phyloP scores from a whole-genome alignment of 37 sponge, comb jelly and placozoan genomes.

The Mnemiopsis leidyi region DNA sequence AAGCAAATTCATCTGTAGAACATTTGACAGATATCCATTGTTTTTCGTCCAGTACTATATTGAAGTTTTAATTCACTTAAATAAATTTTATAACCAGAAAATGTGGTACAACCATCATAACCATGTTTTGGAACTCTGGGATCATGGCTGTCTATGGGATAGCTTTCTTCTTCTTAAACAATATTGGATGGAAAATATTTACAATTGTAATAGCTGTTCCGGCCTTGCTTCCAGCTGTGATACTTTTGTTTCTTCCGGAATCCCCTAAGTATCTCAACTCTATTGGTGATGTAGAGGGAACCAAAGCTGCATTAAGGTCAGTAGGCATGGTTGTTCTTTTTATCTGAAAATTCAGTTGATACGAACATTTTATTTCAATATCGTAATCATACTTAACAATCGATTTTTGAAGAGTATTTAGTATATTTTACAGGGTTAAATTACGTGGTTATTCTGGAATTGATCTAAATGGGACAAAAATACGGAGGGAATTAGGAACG shows the following conservation, averaged over 20 bases:
- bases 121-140: conserved; percentile 17
- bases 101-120: neutral
- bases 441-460: too few species aligned
- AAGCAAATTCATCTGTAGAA: too few species aligned
- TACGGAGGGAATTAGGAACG: neutral
- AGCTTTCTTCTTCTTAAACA: neutral
- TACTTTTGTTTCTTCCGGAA: neutral
- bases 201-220: neutral
- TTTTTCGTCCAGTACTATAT: too few species aligned
- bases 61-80: too few species aligned
- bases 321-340: too few species aligned
- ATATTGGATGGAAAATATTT: neutral
- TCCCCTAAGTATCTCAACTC: conserved; percentile 25
- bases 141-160: neutral
- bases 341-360: too few species aligned
- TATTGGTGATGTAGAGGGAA: neutral
- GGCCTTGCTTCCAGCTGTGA: neutral
- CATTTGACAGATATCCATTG: too few species aligned
- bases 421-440: too few species aligned
- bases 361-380: too few species aligned
- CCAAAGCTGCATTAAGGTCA: neutral
- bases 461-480: neutral
- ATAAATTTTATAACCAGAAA: too few species aligned
- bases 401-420: too few species aligned
- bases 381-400: too few species aligned